Evolutionary conservation across 2,888 invertebrate genomes (phyloP).

Genomic region (Anarsia innoxiella): DNA sequence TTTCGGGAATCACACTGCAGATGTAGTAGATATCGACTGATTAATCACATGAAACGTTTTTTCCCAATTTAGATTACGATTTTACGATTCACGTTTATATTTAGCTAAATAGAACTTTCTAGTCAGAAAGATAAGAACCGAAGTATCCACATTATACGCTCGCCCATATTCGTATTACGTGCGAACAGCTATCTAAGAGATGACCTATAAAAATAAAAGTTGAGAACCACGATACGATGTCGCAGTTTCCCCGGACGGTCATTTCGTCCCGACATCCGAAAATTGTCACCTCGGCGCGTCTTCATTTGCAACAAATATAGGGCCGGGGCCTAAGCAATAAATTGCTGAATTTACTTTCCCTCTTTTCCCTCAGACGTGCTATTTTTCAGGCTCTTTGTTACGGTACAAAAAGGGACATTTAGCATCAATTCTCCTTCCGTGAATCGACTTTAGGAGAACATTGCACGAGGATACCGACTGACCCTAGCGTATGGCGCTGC

Average conservation of each 20-base stretch:
- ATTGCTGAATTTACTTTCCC: constrained; percentile 65
- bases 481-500: constrained; percentile 3
- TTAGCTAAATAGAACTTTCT: too few relatives aligned
- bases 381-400: constrained; percentile 65
- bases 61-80: too few relatives aligned
- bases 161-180: too few relatives aligned
- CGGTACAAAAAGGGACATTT: constrained; percentile 53
- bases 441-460: constrained; percentile 30
- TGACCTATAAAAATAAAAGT: constrained; percentile 38
- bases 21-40: too few relatives aligned
- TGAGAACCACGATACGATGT: constrained; percentile 34
- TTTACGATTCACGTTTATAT: too few relatives aligned
- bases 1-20: too few relatives aligned
- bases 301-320: constrained; percentile 73
- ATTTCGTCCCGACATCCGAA: constrained; percentile 55
- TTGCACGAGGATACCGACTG: constrained; percentile 12
- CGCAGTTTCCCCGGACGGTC: constrained; percentile 49
- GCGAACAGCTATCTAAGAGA: constrained; percentile 14
- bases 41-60: too few relatives aligned
- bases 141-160: too few relatives aligned
- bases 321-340: constrained; percentile 57
- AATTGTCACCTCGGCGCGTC: constrained; percentile 68
- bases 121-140: too few relatives aligned
- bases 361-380: constrained; percentile 55
- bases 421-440: constrained; percentile 46